Evolutionary conservation across 2,888 invertebrate genomes (phyloP), one percentile per base, ranked within the genome.

Genomic region (Octodonta nipae): DNA sequence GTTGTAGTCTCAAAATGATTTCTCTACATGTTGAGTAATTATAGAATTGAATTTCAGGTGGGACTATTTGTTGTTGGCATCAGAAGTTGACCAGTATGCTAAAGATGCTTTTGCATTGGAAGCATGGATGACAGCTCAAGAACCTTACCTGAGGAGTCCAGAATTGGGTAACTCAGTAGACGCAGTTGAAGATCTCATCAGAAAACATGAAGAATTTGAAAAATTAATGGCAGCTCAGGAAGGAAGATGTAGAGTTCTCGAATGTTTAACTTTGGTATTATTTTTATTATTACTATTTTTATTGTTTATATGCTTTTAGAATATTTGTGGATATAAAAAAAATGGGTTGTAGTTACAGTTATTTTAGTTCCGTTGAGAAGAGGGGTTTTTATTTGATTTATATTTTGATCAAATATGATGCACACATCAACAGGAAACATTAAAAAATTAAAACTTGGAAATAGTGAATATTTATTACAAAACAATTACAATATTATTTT

Each of bases 201-300:
- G 98, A 72, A 98, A 98, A 66, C 99, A 99, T 66, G 96, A 99
- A 70, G 96, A 96, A 44, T 99, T 98, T 64, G 98, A 99, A 66
- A 98, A 98, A 67, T 93, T 95, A 6, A 93, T 96, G 36, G 83
- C 88, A 35, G 96, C 98, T 34, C 98, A 99, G 65, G 98, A 99
- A 61, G 98, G 98, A 65, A 72, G 98, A 56, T 99, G 99, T 70
- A 85, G 88, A 60, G 98, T 96, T 44, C 73, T 99, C 55, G 91
- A 95, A 71, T 76, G 95, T 65, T 77, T 96, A 56, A 98, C 98
- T 50, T 96, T 95, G 64, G 95, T 95, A 66, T 11, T 27, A n/a
- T 32, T 13, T 11, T 17, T 28, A 20, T 20, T 20, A 30, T 30
- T 28, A 35, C 34, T 32, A 32, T 29, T 36, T n/a, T n/a, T n/a